Evolutionary conservation across 2,888 invertebrate species (phyloP).

Genomic region (Morpho helenor): DNA sequence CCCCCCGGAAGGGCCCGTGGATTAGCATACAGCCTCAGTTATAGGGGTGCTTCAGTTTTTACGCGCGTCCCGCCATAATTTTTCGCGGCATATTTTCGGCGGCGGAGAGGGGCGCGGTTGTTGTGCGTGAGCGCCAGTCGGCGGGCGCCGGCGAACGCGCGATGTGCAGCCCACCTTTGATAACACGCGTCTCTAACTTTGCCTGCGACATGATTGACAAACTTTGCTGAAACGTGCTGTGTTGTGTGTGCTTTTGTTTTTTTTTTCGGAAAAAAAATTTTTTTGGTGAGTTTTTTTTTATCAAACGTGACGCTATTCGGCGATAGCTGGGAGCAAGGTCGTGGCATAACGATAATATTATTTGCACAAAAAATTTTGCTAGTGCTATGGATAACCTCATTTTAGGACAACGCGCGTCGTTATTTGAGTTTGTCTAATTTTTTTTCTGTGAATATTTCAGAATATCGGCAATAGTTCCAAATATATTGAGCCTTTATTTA

Average conservation of each 20-base stretch:
- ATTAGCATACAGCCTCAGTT: slow-evolving; percentile 75
- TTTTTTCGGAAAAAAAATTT: slow-evolving; percentile 18
- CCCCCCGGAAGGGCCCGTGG: slow-evolving; percentile 73
- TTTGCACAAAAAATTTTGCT: slow-evolving; percentile 74
- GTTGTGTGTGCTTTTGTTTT: slow-evolving; percentile 31
- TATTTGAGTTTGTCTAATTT: slow-evolving; percentile 7
- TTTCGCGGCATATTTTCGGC: slow-evolving; percentile 61
- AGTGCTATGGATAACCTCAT: slow-evolving; percentile 75
- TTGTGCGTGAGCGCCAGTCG: slow-evolving; percentile 71
- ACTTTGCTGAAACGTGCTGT: slow-evolving; percentile 34
- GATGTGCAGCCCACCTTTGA: slow-evolving; percentile 49
- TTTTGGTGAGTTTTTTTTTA: slow-evolving; percentile 48
- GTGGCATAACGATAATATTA: slow-evolving; percentile 71
- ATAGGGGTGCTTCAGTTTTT: slow-evolving; percentile 68
- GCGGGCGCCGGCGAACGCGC: slow-evolving; percentile 66
- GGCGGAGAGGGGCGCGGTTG: slow-evolving; percentile 28
- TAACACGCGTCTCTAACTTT: slow-evolving; percentile 35
- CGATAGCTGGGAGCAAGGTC: slow-evolving; percentile 77
- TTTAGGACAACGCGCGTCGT: slow-evolving; percentile 55
- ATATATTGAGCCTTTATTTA: too few species aligned
- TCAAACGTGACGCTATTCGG: slow-evolving; percentile 64
- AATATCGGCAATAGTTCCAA: too few species aligned
- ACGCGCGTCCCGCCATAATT: slow-evolving; percentile 69
- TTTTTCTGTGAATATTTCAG: not conserved
- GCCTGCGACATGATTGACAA: slow-evolving; percentile 37